Percentiles rank a stretch among this genome's conserved stretches.
These are phyloP conservation scores for Trematocara nigrifrons DNA, from an alignment of 2,113 vertebrate species.

Conservation along the genomic window DNA sequence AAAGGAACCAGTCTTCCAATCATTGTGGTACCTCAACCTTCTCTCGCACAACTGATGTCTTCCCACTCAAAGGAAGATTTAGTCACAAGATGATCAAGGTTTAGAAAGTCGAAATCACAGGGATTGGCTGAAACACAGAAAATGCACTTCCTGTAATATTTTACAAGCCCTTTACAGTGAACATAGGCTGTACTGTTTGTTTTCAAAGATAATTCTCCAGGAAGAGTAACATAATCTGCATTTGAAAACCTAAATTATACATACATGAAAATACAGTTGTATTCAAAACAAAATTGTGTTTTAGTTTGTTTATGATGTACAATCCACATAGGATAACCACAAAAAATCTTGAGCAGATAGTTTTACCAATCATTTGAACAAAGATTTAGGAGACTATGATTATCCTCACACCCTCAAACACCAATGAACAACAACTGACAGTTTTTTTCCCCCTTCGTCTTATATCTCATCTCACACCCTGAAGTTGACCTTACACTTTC, in stretches of 20 bases:
- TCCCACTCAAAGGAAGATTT: neutral
- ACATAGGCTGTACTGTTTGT: neutral
- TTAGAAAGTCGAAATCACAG: neutral
- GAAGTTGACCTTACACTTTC: neutral
- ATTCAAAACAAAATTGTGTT: neutral
- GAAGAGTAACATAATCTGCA: neutral
- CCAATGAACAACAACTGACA: neutral
- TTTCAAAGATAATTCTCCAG: neutral
- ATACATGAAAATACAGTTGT: neutral
- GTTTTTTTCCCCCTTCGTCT: neutral
- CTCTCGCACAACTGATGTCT: neutral
- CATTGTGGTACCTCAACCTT: neutral
- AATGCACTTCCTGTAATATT: neutral
- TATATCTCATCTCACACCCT: neutral
- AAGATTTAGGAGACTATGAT: neutral
- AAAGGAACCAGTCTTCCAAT: neutral
- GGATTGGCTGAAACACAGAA: neutral
- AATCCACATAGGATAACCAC: neutral
- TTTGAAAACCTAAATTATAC: neutral
- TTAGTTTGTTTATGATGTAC: fast-evolving
- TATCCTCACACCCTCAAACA: fast-evolving
- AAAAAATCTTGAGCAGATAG: neutral
- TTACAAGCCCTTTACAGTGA: neutral
- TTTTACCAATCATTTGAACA: fast-evolving
- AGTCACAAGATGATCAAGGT: neutral